Base-by-base conservation (phyloP, 2,888 invertebrate species). In the Heliconius hortense region DNA sequence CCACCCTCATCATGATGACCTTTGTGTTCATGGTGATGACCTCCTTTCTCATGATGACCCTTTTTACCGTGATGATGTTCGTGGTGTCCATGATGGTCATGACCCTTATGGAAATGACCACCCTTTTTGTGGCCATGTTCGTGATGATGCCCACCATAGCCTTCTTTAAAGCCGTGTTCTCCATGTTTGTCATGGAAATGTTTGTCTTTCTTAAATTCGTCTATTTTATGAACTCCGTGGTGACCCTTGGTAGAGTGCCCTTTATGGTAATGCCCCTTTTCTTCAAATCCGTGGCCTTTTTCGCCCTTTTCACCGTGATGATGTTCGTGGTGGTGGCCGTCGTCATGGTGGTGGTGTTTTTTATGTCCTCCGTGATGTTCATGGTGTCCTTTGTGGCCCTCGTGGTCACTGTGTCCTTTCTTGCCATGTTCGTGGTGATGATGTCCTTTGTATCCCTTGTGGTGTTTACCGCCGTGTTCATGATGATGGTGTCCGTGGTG, bases 211-310 rank as follows among this genome's bases (percentile, higher is more conserved):
- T 97, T 97, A 90, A 95, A 97, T 90, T 97, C 97, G 88, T 97
- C 97, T 81, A 96, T 92, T 86, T 97, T 97, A 90, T 97, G 97
- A 4, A 97, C 95, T 82, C 97, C 96, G 85, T 97, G 97, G 82
- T 97, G 97, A 76, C 97, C 97, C 87, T 97, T 97, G 80, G 97
- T 97, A 82, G 96, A 96, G 89, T 97, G 97, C 0, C 97, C 97
- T 85, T 97, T 97, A 80, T 97, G 96, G 88, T 96, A 97, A 81
- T 95, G 95, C 4, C 97, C 97, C 80, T 94, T 88, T 78, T 94
- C 94, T 78, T 95, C 93, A 76, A 92, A 93, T 0, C 92, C 91
- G 76, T 92, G 92, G 2, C 95, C 95, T 81, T 96, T 96, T 82
- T 95, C 95, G 1, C 96, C 96, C 83, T 96, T 96, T 73, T 96